Percentiles rank a stretch among this genome's conserved stretches.
Conservation (phyloP, 2,888 invertebrate species). For the Nasonovia ribisnigri region DNA sequence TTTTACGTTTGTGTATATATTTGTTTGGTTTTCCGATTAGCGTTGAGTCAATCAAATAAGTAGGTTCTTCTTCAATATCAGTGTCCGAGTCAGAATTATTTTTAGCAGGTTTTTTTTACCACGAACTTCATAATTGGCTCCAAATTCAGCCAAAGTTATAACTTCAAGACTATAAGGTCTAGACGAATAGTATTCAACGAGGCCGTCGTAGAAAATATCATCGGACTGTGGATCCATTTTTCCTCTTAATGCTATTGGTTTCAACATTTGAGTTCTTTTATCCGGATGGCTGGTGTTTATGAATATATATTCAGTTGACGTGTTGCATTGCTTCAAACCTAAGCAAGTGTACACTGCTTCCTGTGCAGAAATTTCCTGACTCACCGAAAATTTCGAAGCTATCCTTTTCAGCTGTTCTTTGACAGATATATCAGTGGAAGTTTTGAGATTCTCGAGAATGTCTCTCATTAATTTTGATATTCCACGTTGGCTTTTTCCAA, state of each 20-base stretch:
- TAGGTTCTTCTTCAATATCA: not conserved
- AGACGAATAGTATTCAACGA: constrained; percentile 68
- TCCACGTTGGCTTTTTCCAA: constrained; percentile 67
- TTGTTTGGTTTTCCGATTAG: not conserved
- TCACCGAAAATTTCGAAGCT: no score
- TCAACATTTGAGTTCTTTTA: constrained; percentile 67
- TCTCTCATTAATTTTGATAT: constrained; percentile 67
- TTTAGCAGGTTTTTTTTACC: not conserved
- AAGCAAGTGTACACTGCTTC: constrained; percentile 66
- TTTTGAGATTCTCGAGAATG: constrained; percentile 1
- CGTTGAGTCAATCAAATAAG: not conserved
- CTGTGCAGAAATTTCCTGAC: constrained; percentile 66
- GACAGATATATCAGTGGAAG: not conserved
- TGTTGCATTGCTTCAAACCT: constrained; percentile 49
- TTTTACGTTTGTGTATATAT: not conserved
- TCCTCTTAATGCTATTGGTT: constrained; percentile 57
- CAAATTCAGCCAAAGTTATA: constrained; percentile 69
- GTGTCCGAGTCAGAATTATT: not conserved
- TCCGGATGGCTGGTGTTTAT: constrained; percentile 67
- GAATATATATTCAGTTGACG: constrained; percentile 58
- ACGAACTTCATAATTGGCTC: constrained; percentile 64
- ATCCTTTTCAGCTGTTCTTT: not conserved
- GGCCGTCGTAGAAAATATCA: constrained; percentile 63
- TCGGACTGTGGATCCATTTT: constrained; percentile 32
- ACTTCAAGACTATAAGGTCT: constrained; percentile 68